Percentiles rank a stretch among this genome's conserved stretches.
Conservation (phyloP, 2,888 invertebrate genomes). For the Apamea epomidion region DNA sequence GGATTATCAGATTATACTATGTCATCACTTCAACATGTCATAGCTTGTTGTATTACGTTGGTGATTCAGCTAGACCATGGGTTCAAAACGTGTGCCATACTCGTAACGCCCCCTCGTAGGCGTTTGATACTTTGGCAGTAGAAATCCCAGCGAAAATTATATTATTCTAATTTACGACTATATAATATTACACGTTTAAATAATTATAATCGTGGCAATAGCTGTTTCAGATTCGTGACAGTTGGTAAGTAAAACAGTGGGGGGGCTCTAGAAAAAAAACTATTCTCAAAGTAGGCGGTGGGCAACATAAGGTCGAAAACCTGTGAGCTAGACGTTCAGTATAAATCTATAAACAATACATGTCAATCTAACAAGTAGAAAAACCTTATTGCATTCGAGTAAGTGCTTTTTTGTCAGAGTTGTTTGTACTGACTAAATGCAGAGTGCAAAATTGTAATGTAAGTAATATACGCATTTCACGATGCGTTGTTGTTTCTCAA, state of each 20-base stretch:
- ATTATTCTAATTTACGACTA: neutral
- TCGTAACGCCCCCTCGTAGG: no score
- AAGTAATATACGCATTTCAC: slow-evolving; percentile 33
- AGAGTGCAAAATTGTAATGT: slow-evolving; percentile 29
- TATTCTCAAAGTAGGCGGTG: neutral
- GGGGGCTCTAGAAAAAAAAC: neutral
- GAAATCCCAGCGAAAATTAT: neutral
- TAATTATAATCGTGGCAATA: no score
- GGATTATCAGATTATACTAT: slow-evolving; percentile 36
- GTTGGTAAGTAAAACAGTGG: neutral
- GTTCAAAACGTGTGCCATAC: neutral
- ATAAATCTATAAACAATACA: neutral
- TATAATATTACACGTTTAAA: no score
- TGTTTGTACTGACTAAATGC: slow-evolving; percentile 35
- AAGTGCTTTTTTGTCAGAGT: slow-evolving; percentile 25
- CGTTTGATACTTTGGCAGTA: neutral
- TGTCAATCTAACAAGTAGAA: slow-evolving; percentile 19
- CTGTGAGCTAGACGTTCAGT: neutral
- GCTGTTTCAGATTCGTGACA: neutral
- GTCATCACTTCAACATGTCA: slow-evolving; percentile 12
- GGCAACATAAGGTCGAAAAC: neutral
- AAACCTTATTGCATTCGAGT: slow-evolving; percentile 15
- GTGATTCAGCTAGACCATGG: slow-evolving; percentile 5
- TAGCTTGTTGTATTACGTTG: neutral
- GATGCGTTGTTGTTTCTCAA: slow-evolving; percentile 51